Conservation (phyloP, 1,140 invertebrate genomes). For the Cotesia vestalis region DNA sequence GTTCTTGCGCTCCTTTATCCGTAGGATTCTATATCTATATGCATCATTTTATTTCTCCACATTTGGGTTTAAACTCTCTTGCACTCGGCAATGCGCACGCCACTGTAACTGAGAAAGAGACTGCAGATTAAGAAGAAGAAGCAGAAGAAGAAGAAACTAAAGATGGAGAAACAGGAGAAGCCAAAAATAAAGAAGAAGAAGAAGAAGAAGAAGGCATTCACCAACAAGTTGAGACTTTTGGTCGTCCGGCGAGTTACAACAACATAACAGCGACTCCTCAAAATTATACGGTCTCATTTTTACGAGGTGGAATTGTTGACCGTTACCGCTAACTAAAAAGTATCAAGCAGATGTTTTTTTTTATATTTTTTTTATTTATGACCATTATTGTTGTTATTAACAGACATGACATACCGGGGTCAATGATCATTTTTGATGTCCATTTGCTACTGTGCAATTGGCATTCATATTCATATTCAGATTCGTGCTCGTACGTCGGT, state of each 20-base stretch:
- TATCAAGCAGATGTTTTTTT: constrained; percentile 25
- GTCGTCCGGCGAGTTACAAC: background rate
- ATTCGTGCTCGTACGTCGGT: background rate
- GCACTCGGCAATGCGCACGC: background rate
- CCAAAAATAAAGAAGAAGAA: constrained; percentile 6
- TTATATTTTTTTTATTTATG: no score
- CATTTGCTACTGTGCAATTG: constrained; percentile 26
- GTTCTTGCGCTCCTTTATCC: background rate
- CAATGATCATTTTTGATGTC: constrained; percentile 30
- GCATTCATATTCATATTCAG: constrained; percentile 4
- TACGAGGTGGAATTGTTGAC: constrained; percentile 41
- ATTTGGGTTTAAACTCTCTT: background rate
- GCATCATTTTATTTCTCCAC: constrained; percentile 12
- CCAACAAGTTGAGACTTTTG: constrained; percentile 19
- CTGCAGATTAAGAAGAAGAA: background rate
- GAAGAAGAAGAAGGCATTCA: constrained; percentile 3
- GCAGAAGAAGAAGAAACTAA: constrained; percentile 3
- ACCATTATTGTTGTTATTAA: no score
- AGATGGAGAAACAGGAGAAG: background rate
- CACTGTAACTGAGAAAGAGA: constrained; percentile 9
- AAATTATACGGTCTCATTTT: constrained; percentile 44
- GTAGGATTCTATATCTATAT: background rate
- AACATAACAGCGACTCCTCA: constrained; percentile 24
- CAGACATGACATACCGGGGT: constrained; percentile 36
- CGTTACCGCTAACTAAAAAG: constrained; percentile 39